Evolutionary conservation across 2,888 invertebrate species (phyloP).

Genomic region (Saturnia japonica): DNA sequence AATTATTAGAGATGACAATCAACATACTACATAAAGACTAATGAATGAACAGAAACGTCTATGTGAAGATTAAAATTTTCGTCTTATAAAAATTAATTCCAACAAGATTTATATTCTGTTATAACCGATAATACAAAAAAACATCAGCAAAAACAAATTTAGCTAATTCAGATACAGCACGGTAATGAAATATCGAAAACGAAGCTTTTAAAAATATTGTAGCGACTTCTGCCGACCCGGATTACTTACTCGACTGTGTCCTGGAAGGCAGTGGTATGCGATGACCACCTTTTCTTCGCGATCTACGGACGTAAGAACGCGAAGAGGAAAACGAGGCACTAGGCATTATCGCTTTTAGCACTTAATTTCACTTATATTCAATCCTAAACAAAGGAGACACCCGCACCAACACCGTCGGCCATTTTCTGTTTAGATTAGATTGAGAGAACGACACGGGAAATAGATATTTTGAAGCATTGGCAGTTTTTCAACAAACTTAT

Average conservation of each 20-base stretch:
- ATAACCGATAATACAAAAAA: conserved; percentile 22
- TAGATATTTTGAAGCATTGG: conserved; percentile 64
- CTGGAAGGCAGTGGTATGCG: conserved; percentile 91
- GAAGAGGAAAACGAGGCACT: conserved; percentile 97
- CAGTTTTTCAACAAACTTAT: conserved; percentile 45
- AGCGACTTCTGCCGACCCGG: conserved; percentile 75
- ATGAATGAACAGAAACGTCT: conserved; percentile 56
- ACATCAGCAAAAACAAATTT: conserved; percentile 30
- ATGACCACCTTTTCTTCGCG: conserved; percentile 95
- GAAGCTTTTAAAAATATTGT: conserved; percentile 60
- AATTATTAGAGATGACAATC: conserved; percentile 66
- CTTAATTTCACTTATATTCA: conserved; percentile 80
- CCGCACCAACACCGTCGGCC: conserved; percentile 90
- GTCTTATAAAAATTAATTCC: conserved; percentile 31
- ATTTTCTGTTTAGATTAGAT: conserved; percentile 88
- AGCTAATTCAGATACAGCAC: conserved; percentile 39
- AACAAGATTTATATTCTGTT: conserved; percentile 29
- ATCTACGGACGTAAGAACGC: conserved; percentile 95
- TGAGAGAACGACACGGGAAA: conserved; percentile 76
- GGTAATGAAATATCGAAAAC: conserved; percentile 55
- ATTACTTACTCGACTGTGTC: conserved; percentile 90
- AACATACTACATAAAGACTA: conserved; percentile 58
- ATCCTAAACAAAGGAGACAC: conserved; percentile 92
- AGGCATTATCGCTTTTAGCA: conserved; percentile 89
- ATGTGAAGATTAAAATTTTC: conserved; percentile 43